Conservation (phyloP, 35 echinoderm and acorn worm species). For the Ophiothrix spiculata region DNA sequence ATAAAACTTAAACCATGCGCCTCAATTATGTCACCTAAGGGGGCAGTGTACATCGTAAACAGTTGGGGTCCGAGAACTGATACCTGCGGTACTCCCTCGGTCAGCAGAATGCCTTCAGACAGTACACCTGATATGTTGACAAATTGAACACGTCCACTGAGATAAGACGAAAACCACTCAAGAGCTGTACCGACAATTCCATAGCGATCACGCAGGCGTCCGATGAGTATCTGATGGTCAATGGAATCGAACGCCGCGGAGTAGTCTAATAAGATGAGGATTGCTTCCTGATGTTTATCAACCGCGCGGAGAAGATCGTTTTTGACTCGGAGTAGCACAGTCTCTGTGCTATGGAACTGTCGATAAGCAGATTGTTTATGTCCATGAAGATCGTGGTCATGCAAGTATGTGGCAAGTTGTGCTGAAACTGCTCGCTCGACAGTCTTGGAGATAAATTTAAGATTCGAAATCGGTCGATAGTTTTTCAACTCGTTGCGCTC, state of each 20-base stretch:
- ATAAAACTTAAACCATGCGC: too few species aligned
- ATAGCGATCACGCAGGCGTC: constrained; percentile 1
- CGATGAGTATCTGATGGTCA: constrained; percentile 31
- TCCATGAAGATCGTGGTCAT: constrained; percentile 14
- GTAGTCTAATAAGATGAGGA: constrained; percentile 35
- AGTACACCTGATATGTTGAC: background rate
- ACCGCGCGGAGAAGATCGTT: constrained; percentile 35
- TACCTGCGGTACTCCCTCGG: too few species aligned
- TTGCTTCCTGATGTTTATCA: background rate
- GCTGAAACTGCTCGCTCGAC: constrained; percentile 9
- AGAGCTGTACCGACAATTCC: constrained; percentile 27
- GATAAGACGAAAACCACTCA: constrained; percentile 1
- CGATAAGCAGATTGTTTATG: constrained; percentile 45
- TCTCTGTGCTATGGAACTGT: constrained; percentile 31
- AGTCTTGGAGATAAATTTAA: background rate
- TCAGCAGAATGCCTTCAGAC: too few species aligned
- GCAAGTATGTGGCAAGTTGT: background rate
- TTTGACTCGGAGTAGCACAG: constrained; percentile 18
- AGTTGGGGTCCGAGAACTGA: too few species aligned
- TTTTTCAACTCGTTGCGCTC: constrained; percentile 45
- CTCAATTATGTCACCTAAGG: too few species aligned
- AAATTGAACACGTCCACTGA: background rate
- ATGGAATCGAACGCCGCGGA: constrained; percentile 51
- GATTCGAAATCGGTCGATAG: constrained; percentile 50
- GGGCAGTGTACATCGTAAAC: too few species aligned